Evolutionary conservation across 2,888 invertebrate genomes (phyloP), one percentile per base, ranked within the genome.

Genomic region (Heliconius hortense): DNA sequence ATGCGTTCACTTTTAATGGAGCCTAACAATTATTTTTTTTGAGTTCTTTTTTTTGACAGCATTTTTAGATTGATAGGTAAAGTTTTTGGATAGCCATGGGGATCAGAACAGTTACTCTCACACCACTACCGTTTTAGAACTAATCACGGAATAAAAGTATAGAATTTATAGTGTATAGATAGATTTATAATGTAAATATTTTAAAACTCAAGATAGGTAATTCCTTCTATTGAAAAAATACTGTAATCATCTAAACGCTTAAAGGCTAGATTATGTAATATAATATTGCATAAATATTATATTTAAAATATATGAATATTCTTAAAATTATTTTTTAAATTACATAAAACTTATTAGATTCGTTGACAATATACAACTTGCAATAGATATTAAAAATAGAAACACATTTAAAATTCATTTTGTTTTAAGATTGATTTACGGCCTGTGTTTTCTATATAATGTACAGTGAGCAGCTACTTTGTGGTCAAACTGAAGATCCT

Each of bases 1-100:
- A 87, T 89, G 89, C 93, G 87, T 91, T 92, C 91, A 91, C 92
- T 92, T 92, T 93, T 94, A 89, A 88, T 89, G 86, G 89, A 82
- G 79, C 69, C 72, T 73, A 70, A 72, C 71, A 48, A 69, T n/a
- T n/a, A n/a, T 75, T 78, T 66, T 78, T 78, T 74, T 72, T 28
- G 43, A 62, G 26, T 72, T 48, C 62, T 63, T 76, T 78, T 78
- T 68, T 66, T 60, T 76, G 63, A 43, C 21, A 53, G n/a, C 31
- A 43, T 73, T 48, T 71, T 70, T 67, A 53, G 0, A 26, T 71
- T 7, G 15, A 56, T 21, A n/a, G 56, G 39, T 43, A 53, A 66
- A 67, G 60, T 70, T 21, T 72, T 77, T 68, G 7, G 43, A 24
- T 60, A 71, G 39, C 43, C 43, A 24, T 39, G 21, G 10, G 1